Evolutionary conservation across 2,113 vertebrate species (phyloP).

Genomic region (Saiga tatarica): DNA sequence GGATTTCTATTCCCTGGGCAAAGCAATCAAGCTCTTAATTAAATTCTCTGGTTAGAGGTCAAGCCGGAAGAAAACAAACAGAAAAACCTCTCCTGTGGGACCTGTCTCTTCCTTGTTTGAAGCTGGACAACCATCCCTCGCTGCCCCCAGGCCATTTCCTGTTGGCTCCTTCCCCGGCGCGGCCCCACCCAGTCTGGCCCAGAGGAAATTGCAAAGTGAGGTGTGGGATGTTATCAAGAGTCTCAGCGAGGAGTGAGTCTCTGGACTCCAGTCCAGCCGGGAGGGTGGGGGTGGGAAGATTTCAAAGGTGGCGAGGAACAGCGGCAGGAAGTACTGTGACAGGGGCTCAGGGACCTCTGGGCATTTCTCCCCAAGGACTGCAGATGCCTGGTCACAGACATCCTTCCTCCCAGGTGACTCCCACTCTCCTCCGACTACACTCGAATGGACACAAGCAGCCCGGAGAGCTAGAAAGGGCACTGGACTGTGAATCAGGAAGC

Average conservation of each 20-base stretch:
- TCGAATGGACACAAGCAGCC: background rate
- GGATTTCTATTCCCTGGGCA: background rate
- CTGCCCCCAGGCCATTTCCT: conserved; percentile 58
- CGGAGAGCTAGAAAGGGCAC: background rate
- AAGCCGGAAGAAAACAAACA: conserved; percentile 49
- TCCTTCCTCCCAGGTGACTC: background rate
- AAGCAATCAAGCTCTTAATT: conserved; percentile 57
- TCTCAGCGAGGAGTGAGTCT: background rate
- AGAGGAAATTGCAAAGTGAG: conserved; percentile 60
- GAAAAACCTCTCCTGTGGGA: background rate
- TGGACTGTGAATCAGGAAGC: background rate
- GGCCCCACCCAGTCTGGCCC: background rate
- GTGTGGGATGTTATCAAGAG: background rate
- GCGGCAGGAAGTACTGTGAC: background rate
- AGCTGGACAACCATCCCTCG: background rate
- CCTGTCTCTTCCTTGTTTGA: background rate
- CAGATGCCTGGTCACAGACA: background rate
- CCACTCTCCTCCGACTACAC: background rate
- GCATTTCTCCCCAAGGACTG: background rate
- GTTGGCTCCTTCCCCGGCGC: background rate
- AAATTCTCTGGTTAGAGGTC: conserved; percentile 57
- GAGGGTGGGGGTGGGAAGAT: background rate
- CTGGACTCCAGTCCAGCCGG: background rate
- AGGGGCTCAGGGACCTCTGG: background rate
- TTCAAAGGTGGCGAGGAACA: background rate